Base-by-base conservation (phyloP, 2,113 vertebrate species). In the Cephalophus harveyi region DNA sequence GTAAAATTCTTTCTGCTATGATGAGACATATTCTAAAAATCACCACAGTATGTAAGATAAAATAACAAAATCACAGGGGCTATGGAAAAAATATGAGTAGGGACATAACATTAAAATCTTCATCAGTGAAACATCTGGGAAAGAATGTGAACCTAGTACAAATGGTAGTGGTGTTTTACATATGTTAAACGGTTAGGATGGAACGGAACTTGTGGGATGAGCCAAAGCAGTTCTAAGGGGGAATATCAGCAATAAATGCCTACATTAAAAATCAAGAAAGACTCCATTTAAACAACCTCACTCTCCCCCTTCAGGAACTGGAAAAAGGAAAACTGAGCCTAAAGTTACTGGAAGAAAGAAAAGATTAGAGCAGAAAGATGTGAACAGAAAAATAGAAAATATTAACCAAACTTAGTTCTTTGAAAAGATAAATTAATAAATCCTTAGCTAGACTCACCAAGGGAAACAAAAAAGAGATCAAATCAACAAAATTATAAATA, bases 21-120 rank as follows among this genome's bases (percentile, higher is more conserved):
- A 78, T 10, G 43, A 97, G 15, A 62, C 19, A 54, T 59, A 94
- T 48, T 6, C 43, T 97, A 94, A 86, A 96, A 94, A 71, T 76
- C 46, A 96, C 30, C 21, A 81, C 48, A 89, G 3, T 52, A 57
- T 84, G 10, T 11, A 82, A 89, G 89, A 64, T 36, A 82, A 95
- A 23, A 19, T 86, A 96, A 60, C 57, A 48, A 94, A 90, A 52
- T 17, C 6, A 60, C 6, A 67, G n/a, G n/a, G 12, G 25, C 85
- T 92, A 64, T 27, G 62, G 43, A 40, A 83, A 93, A 93, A 92
- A 74, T 95, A 74, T 10, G 33, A 59, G 5, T 36, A 94, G 74
- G 79, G 40, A 2, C 27, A 92, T 79, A 94, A 48, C 59, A 81
- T 25, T 79, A 1, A 64, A 67, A 96, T 92, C 15, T 43, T 88